Base-by-base conservation (phyloP, 2,888 invertebrate genomes). In the Zonitis immaculata region DNA sequence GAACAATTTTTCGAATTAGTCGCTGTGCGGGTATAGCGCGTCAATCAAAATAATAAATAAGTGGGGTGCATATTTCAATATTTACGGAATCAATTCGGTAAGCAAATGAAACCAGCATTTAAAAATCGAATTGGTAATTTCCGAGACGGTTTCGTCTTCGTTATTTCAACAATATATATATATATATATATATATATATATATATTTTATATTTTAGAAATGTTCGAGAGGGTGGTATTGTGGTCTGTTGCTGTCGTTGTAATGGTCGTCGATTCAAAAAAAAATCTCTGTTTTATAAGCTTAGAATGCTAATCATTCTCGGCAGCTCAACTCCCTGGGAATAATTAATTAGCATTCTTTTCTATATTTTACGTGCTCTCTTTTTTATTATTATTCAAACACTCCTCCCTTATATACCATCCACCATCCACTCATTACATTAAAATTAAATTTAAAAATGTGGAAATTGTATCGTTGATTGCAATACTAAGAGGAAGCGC, bases 331-430 rank as follows among this genome's bases (percentile, higher is more conserved):
- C 79, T 78, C 79, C 72, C n/a, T 72, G 69, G 67, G 80, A 80
- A 80, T 80, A 80, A 80, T 80, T 80, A 80, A 80, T 79, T 79
- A 79, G 79, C 78, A 79, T 80, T 80, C 79, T 80, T 79, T 78
- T 71, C 77, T 73, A 73, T 74, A 73, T 72, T 73, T 73, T 73
- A 73, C 73, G 73, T 72, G 73, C 69, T 69, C 65, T 70, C 72
- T 73, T 74, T 71, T 39, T 39, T 39, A n/a, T n/a, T n/a, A n/a
- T n/a, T n/a, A 39, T 39, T 67, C 64, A 64, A 65, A 63, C 66
- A 68, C 67, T 67, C 66, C 64, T 64, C 64, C 56, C 65, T 66
- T 66, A 46, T 52, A 49, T 54, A 49, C 47, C 57, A 52, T 49
- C 48, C 44, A 46, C 49, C 57, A 45, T 60, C 58, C 57, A 70